These are phyloP conservation scores for Nymphalis c-album DNA, from an alignment of 2,888 invertebrate species.

Conservation along the genomic window DNA sequence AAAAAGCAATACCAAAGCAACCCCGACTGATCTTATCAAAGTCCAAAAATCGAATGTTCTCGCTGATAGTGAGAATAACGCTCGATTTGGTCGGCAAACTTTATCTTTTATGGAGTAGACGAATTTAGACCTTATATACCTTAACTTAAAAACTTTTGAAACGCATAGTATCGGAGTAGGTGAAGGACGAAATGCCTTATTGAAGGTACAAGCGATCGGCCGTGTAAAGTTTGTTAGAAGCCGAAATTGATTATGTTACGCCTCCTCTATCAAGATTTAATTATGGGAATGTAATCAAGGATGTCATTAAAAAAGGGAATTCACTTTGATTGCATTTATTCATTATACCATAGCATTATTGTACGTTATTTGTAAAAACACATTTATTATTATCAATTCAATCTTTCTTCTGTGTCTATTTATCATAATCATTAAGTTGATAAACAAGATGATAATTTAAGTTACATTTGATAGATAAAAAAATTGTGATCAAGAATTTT, in stretches of 20 bases:
- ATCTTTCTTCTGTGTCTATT: too few relatives aligned
- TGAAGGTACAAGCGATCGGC: constrained; percentile 35
- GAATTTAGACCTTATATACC: constrained; percentile 25
- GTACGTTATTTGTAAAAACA: too few relatives aligned
- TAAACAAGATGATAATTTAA: too few relatives aligned
- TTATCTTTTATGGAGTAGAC: constrained; percentile 3
- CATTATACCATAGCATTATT: too few relatives aligned
- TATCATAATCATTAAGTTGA: too few relatives aligned
- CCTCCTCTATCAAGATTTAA: constrained; percentile 32
- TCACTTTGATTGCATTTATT: neutral
- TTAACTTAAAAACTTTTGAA: constrained; percentile 4
- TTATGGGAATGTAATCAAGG: constrained; percentile 28
- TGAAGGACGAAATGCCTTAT: constrained; percentile 28
- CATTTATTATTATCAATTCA: too few relatives aligned
- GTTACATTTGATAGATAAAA: too few relatives aligned
- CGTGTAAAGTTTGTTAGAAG: constrained; percentile 38
- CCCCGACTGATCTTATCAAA: constrained; percentile 34
- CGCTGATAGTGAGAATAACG: constrained; percentile 44
- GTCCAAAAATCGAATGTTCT: constrained; percentile 44
- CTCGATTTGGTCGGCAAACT: constrained; percentile 37
- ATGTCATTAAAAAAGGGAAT: constrained; percentile 4
- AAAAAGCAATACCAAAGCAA: constrained; percentile 25
- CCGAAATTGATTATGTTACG: constrained; percentile 31
- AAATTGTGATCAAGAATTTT: too few relatives aligned
- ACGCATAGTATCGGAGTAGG: constrained; percentile 6